phyloP scores from a whole-genome alignment of 2,797 vertebrate species.

The Loriculus beryllinus region DNA sequence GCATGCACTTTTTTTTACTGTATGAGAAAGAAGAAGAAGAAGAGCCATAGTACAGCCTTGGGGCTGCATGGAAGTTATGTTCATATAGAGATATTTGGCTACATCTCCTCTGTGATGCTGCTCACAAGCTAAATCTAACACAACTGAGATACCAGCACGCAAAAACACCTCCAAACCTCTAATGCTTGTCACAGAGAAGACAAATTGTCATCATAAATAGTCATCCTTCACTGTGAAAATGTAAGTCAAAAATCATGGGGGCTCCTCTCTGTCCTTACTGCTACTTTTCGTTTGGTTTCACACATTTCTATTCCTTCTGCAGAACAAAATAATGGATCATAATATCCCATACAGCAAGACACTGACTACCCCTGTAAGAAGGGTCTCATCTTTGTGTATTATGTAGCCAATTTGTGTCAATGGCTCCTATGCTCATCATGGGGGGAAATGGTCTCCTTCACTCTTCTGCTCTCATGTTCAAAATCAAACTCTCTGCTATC shows the following conservation, averaged over 20 bases:
- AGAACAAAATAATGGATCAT: background rate
- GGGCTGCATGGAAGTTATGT: background rate
- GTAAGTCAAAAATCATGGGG: background rate
- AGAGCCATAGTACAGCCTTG: background rate
- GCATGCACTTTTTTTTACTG: fast-evolving
- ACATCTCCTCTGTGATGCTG: background rate
- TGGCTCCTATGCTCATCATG: background rate
- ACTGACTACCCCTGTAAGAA: background rate
- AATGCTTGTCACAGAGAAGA: background rate
- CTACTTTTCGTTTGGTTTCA: background rate
- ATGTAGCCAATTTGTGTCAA: background rate
- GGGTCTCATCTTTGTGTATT: background rate
- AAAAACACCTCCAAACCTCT: background rate
- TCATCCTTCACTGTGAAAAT: fast-evolving
- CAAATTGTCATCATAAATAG: background rate
- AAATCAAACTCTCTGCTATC: background rate
- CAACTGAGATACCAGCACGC: background rate
- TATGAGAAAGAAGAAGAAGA: background rate
- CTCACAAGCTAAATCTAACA: background rate
- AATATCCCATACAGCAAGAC: background rate
- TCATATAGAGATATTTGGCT: background rate
- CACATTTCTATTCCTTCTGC: background rate
- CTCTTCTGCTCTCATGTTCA: fast-evolving
- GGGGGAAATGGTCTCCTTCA: background rate
- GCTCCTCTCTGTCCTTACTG: background rate